Conservation (phyloP, 2,797 vertebrate genomes). For the Astyanax mexicanus region DNA sequence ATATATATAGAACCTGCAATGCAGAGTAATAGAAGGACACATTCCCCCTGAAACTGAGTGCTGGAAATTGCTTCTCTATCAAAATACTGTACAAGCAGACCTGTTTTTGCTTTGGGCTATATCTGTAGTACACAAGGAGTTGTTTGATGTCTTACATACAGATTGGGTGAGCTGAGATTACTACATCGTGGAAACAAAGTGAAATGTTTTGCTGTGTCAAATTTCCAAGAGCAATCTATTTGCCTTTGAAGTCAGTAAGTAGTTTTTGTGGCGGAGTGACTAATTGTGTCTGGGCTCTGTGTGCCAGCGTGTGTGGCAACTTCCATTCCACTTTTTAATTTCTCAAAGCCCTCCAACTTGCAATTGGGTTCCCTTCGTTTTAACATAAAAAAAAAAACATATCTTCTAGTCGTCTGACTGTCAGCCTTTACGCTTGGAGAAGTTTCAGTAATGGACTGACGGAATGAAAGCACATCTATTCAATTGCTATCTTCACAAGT, state of each 20-base stretch:
- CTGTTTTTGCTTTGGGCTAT: constrained; percentile 54
- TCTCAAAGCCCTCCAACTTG: constrained; percentile 41
- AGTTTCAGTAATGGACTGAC: neutral
- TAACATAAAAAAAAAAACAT: constrained; percentile 14
- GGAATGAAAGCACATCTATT: neutral
- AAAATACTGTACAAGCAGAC: constrained; percentile 69
- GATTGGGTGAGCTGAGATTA: constrained; percentile 59
- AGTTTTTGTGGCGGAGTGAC: constrained; percentile 65
- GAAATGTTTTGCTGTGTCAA: constrained; percentile 64
- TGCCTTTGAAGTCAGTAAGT: constrained; percentile 74
- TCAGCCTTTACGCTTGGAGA: constrained; percentile 20
- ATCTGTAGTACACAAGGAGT: constrained; percentile 44
- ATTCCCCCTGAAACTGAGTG: constrained; percentile 56
- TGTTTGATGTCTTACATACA: constrained; percentile 70
- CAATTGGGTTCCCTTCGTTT: constrained; percentile 33
- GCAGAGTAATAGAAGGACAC: constrained; percentile 39
- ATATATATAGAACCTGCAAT: constrained; percentile 41
- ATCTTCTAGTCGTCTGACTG: neutral
- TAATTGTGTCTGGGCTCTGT: constrained; percentile 51
- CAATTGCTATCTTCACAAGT: neutral
- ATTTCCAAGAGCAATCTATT: constrained; percentile 67
- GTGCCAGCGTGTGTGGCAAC: neutral
- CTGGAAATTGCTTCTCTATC: constrained; percentile 58
- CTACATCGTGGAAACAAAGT: constrained; percentile 62
- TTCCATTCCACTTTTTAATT: constrained; percentile 39